Percentiles rank a stretch among this genome's conserved stretches.
These are phyloP conservation scores for Diplosoma virens DNA, from an alignment of 23 tunicate genomes.

Conservation along the genomic window DNA sequence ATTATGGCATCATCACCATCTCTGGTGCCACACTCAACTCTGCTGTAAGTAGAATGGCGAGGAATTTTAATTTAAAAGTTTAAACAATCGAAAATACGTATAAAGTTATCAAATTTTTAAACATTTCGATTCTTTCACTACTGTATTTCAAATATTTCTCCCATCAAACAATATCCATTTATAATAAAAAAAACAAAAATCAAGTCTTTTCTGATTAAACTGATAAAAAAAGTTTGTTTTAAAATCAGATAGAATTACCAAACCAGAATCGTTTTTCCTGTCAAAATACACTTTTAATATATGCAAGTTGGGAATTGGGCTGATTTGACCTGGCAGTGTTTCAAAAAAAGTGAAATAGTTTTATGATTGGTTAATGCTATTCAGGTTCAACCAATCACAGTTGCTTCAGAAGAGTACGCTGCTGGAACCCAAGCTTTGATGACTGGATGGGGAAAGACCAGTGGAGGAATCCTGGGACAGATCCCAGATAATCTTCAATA, in stretches of 20 bases:
- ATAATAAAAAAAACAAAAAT: too few relatives aligned
- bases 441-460: conserved; percentile 61
- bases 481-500: conserved; percentile 57
- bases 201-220: too few relatives aligned
- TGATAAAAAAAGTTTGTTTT: too few relatives aligned
- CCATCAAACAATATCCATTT: too few relatives aligned
- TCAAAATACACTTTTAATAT: too few relatives aligned
- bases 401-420: conserved; percentile 43
- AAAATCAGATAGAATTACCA: too few relatives aligned
- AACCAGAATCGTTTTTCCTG: too few relatives aligned
- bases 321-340: too few relatives aligned
- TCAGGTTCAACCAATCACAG: conserved; percentile 51
- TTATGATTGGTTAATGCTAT: not conserved
- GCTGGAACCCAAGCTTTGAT: conserved; percentile 57
- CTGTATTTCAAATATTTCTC: too few relatives aligned
- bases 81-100: not conserved
- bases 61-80: not conserved
- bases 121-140: too few relatives aligned
- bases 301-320: too few relatives aligned
- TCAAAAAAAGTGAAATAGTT: too few relatives aligned
- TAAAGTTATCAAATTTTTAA: not conserved
- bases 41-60: conserved; percentile 11
- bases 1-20: conserved; percentile 46
- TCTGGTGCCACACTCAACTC: not conserved
- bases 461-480: conserved; percentile 34